Percentiles rank a stretch among this genome's conserved stretches.
phyloP scores from a whole-genome alignment of 2,113 vertebrate species.

The Phalacrocorax carbo region DNA sequence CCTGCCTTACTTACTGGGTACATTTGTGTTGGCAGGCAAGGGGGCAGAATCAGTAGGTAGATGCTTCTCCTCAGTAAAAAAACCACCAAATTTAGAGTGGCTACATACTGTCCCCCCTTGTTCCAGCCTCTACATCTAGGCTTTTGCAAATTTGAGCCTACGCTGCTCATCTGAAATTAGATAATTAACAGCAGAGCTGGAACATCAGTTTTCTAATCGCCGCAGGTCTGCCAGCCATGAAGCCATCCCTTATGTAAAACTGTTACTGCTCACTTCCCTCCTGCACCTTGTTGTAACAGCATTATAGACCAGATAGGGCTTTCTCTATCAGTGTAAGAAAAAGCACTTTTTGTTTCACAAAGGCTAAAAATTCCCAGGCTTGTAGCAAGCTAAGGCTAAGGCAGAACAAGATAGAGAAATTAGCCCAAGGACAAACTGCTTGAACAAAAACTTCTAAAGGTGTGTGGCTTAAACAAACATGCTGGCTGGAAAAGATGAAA shows the following conservation, averaged over 20 bases:
- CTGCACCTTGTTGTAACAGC: background rate
- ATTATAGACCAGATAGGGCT: background rate
- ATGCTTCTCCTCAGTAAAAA: background rate
- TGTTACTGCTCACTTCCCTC: background rate
- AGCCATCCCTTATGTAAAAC: background rate
- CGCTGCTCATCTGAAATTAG: background rate
- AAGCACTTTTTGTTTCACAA: background rate
- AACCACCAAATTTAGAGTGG: background rate
- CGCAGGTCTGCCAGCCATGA: background rate
- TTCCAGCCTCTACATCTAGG: background rate
- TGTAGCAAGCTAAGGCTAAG: slow-evolving; percentile 3
- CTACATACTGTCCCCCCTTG: background rate
- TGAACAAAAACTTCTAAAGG: slow-evolving; percentile 31
- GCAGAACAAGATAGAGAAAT: background rate
- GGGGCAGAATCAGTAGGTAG: background rate
- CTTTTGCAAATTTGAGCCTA: background rate
- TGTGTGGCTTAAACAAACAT: slow-evolving; percentile 7
- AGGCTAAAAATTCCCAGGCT: background rate
- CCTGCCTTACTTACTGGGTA: background rate
- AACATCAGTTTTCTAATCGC: background rate
- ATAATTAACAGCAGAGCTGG: background rate
- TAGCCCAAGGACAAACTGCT: slow-evolving; percentile 17
- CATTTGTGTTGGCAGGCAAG: fast-evolving
- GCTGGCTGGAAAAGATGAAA: background rate
- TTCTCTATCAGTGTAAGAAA: background rate